These are phyloP conservation scores for Pitangus sulphuratus DNA, from an alignment of 2,797 vertebrate species.

Conservation along the genomic window DNA sequence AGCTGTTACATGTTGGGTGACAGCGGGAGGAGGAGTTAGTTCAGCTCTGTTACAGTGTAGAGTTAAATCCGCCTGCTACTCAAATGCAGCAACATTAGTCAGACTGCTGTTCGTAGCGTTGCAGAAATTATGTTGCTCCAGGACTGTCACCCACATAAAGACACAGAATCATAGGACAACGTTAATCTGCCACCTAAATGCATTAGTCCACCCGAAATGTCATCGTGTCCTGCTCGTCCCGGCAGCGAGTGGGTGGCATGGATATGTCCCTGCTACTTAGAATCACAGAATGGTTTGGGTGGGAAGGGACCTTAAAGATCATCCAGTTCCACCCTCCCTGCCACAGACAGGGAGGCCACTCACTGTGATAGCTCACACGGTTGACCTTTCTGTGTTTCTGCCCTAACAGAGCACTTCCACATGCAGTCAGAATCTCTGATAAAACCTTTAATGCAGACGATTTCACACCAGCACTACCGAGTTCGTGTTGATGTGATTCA, in stretches of 20 bases:
- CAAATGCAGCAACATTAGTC: rapidly evolving
- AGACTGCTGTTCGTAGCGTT: rapidly evolving
- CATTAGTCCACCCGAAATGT: not conserved
- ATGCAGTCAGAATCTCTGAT: constrained; percentile 92
- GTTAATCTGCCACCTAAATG: not conserved
- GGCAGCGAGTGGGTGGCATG: rapidly evolving
- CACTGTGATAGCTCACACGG: not conserved
- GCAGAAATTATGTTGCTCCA: rapidly evolving
- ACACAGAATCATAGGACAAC: rapidly evolving
- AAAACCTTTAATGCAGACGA: constrained; percentile 89
- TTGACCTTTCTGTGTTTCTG: not conserved
- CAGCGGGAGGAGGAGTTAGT: not conserved
- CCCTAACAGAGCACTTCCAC: constrained; percentile 89
- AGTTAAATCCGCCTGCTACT: not conserved
- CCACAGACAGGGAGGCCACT: not conserved
- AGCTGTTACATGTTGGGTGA: not conserved
- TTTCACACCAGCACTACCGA: constrained; percentile 91
- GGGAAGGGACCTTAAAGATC: not conserved
- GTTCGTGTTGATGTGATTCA: constrained; percentile 90
- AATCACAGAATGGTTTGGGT: not conserved
- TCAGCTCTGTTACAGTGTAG: not conserved
- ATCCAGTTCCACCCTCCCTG: not conserved
- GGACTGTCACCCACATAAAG: not conserved
- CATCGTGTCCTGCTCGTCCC: not conserved
- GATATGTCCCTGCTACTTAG: rapidly evolving